Evolutionary conservation across 2,113 vertebrate genomes (phyloP).

Genomic region (Prolemur simus): DNA sequence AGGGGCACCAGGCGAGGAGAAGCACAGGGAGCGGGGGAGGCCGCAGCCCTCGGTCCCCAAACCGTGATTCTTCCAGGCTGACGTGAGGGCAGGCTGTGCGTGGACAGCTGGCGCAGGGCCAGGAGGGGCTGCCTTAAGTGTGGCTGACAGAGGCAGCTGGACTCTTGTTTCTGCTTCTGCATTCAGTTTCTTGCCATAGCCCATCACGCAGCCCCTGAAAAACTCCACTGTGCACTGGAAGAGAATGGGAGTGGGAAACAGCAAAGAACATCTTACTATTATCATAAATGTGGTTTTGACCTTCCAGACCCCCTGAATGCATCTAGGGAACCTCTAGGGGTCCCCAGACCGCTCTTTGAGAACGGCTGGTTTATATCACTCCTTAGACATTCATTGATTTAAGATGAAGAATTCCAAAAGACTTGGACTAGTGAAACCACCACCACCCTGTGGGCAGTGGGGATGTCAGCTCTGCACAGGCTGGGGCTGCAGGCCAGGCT

Average conservation of each 20-base stretch:
- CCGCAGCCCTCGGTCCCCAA: fast-evolving
- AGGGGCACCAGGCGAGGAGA: neutral
- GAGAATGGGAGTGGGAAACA: neutral
- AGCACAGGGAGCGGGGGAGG: neutral
- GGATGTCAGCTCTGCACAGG: neutral
- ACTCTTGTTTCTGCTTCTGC: neutral
- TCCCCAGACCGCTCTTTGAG: neutral
- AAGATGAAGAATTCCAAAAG: neutral
- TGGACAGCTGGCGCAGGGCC: neutral
- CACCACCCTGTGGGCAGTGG: neutral
- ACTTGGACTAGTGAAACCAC: neutral
- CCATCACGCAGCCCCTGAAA: neutral
- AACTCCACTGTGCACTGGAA: fast-evolving
- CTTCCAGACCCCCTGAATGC: too few species aligned
- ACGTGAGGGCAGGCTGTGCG: fast-evolving
- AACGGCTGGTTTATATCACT: neutral
- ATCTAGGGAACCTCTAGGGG: neutral
- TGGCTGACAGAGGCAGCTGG: neutral
- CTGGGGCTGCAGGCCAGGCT: too few species aligned
- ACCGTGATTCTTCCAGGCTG: neutral
- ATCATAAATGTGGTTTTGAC: neutral
- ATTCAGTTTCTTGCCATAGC: neutral
- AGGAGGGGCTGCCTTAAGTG: neutral
- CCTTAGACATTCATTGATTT: neutral
- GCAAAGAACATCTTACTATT: neutral